Conservation (phyloP, 1,140 invertebrate genomes). For the Lanistes nyassanus region DNA sequence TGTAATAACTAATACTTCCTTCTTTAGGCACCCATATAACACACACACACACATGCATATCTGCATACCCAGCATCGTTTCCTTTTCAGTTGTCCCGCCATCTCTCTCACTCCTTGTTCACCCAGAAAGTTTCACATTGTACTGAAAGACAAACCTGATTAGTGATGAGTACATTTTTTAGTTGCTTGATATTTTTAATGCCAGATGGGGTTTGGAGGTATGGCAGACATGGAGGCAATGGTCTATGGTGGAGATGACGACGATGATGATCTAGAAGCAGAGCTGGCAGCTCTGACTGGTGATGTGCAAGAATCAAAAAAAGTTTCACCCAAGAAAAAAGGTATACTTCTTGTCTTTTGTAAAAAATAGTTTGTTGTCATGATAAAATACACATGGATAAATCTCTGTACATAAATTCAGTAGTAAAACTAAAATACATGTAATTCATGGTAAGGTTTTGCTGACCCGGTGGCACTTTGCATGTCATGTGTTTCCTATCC, state of each 20-base stretch:
- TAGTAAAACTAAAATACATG: not conserved
- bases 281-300: slow-evolving; percentile 80
- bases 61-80: too few species aligned
- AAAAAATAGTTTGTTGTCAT: slow-evolving; percentile 13
- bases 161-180: too few species aligned
- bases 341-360: slow-evolving; percentile 16
- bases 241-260: slow-evolving; percentile 55
- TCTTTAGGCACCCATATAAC: too few species aligned
- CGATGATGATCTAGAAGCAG: slow-evolving; percentile 83
- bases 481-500: not conserved
- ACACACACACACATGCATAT: not conserved
- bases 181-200: not conserved
- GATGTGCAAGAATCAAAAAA: slow-evolving; percentile 56
- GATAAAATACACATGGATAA: slow-evolving; percentile 16
- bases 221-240: slow-evolving; percentile 46
- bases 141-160: too few species aligned
- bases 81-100: too few species aligned
- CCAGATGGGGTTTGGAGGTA: slow-evolving; percentile 48
- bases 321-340: slow-evolving; percentile 51
- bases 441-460: slow-evolving; percentile 13
- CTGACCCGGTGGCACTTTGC: not conserved
- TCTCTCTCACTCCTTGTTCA: not conserved
- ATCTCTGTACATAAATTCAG: not conserved
- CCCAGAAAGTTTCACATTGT: too few species aligned
- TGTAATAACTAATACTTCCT: too few species aligned